Conservation (phyloP, 1,140 invertebrate species). For the Solenopsis fugax region DNA sequence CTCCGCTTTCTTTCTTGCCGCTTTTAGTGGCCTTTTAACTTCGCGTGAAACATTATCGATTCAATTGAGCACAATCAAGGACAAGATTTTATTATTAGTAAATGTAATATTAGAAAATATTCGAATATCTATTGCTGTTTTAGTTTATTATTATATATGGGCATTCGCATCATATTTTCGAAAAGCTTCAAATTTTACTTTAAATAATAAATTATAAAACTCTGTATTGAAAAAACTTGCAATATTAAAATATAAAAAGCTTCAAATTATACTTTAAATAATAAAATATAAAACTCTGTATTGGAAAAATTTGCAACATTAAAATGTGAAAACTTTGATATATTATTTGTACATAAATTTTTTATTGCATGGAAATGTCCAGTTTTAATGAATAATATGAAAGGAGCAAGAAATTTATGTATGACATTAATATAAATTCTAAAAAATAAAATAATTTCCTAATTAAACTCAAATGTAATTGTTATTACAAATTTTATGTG, state of each 20-base stretch:
- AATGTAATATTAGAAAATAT: neutral
- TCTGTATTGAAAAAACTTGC: neutral
- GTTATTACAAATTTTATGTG: neutral
- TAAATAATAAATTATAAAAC: neutral
- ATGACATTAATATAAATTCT: neutral
- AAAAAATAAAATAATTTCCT: neutral
- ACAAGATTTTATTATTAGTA: constrained; percentile 4
- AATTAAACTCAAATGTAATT: neutral
- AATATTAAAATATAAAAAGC: neutral
- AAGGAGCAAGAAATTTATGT: neutral
- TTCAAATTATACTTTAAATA: too few species aligned
- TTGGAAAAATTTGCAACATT: too few species aligned
- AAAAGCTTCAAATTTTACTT: neutral
- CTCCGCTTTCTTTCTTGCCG: constrained; percentile 1
- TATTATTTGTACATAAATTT: too few species aligned
- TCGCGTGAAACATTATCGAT: constrained; percentile 31
- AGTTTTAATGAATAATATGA: constrained; percentile 5
- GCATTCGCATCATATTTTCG: neutral
- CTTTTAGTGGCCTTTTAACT: constrained; percentile 33
- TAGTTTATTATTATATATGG: neutral
- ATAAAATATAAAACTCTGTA: too few species aligned
- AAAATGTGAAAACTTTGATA: too few species aligned
- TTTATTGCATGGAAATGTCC: neutral
- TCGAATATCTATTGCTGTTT: neutral
- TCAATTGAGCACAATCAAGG: neutral